Evolutionary conservation across 2,113 vertebrate species (phyloP).

Genomic region (Ellobius talpinus): DNA sequence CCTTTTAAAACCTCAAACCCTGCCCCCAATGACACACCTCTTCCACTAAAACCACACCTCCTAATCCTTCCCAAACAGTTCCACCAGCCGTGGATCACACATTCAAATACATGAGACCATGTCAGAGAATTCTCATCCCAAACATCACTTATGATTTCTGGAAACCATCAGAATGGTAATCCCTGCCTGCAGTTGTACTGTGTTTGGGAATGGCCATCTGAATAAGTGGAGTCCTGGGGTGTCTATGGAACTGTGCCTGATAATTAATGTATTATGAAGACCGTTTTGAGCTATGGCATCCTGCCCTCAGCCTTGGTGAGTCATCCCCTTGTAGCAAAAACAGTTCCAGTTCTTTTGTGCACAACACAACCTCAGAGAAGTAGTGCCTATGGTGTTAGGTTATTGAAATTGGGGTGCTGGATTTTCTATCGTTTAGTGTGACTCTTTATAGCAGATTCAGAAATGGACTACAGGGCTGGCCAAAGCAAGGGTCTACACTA

Average conservation of each 20-base stretch:
- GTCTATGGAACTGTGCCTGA: not conserved
- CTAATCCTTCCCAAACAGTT: not conserved
- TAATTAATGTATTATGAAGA: too few relatives aligned
- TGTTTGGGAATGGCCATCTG: not conserved
- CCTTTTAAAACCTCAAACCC: not conserved
- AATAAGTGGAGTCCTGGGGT: not conserved
- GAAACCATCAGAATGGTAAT: not conserved
- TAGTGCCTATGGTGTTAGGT: accelerated
- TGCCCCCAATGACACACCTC: not conserved
- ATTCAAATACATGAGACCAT: not conserved
- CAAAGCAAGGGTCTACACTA: not conserved
- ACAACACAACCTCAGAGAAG: not conserved
- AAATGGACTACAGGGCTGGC: not conserved
- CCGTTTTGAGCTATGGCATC: not conserved
- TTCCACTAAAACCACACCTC: not conserved
- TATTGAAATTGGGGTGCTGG: not conserved
- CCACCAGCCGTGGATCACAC: not conserved
- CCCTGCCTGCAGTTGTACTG: too few relatives aligned
- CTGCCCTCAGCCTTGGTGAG: too few relatives aligned
- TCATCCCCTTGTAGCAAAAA: not conserved
- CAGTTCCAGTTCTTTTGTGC: accelerated
- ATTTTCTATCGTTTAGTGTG: not conserved
- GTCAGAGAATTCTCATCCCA: not conserved
- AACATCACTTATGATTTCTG: not conserved
- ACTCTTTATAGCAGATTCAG: not conserved